phyloP scores from a whole-genome alignment of 53 echinoderm and acorn worm genomes.

The Holothuria scabra region DNA sequence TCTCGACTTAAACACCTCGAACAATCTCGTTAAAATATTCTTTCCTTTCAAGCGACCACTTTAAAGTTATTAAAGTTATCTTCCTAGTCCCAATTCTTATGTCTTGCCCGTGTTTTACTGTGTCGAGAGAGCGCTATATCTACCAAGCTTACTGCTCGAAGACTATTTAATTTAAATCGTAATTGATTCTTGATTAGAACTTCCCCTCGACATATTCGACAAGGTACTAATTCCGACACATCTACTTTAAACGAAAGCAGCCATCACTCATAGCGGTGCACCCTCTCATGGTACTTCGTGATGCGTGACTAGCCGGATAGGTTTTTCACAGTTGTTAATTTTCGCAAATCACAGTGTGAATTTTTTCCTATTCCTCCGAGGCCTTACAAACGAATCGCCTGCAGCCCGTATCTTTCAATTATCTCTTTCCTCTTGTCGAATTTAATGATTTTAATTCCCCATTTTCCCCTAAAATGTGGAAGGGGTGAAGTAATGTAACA shows the following conservation, averaged over 20 bases:
- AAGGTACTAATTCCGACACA: constrained; percentile 33
- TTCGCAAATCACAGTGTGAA: constrained; percentile 45
- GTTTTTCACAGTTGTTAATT: constrained; percentile 43
- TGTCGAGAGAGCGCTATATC: constrained; percentile 7
- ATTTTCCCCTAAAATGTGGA: constrained; percentile 19
- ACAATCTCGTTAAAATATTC: constrained; percentile 38
- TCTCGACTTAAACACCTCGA: background rate
- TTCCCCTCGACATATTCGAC: constrained; percentile 25
- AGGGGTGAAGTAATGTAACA: constrained; percentile 34
- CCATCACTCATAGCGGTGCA: constrained; percentile 30
- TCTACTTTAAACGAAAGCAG: constrained; percentile 43
- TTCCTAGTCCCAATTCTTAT: constrained; percentile 14
- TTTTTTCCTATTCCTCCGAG: constrained; percentile 36
- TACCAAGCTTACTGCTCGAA: constrained; percentile 17
- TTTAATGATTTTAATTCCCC: constrained; percentile 45
- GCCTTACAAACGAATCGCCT: constrained; percentile 40
- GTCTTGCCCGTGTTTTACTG: constrained; percentile 6
- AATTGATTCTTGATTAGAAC: constrained; percentile 47
- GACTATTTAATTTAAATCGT: constrained; percentile 40
- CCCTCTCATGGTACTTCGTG: constrained; percentile 27
- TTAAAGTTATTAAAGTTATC: background rate
- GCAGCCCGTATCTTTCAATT: constrained; percentile 40
- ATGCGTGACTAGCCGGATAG: constrained; percentile 39
- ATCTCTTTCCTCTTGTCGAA: constrained; percentile 41
- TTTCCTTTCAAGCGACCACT: background rate